Percentiles rank a stretch among this genome's conserved stretches.
phyloP scores from a whole-genome alignment of 2,888 invertebrate genomes.

The Meandrusa payeni region DNA sequence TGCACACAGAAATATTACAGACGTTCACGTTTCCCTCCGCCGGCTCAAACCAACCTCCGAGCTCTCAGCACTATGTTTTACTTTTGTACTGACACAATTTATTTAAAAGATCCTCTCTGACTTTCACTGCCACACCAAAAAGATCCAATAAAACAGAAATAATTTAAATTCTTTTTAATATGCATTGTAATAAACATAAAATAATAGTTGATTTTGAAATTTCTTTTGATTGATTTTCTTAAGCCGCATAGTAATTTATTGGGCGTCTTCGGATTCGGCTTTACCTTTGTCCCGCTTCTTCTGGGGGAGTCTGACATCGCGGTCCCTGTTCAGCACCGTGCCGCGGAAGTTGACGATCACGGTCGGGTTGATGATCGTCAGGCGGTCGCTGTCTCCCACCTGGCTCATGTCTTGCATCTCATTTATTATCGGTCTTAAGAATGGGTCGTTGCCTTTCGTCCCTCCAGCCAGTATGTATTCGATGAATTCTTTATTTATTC shows the following conservation, averaged over 20 bases:
- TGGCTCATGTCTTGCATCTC: slow-evolving; percentile 69
- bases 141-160: no score
- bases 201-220: slow-evolving; percentile 33
- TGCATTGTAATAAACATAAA: no score
- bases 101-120: no score
- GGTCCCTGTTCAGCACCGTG: slow-evolving; percentile 58
- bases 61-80: no score
- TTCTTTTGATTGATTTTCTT: slow-evolving; percentile 14
- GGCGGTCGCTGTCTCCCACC: slow-evolving; percentile 68
- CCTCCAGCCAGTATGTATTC: slow-evolving; percentile 21
- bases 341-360: slow-evolving; percentile 73
- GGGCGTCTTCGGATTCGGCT: not conserved
- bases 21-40: no score
- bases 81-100: no score
- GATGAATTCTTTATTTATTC: slow-evolving; percentile 28
- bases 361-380: slow-evolving; percentile 70
- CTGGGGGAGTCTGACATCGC: slow-evolving; percentile 57
- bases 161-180: no score
- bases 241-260: no score
- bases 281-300: slow-evolving; percentile 43
- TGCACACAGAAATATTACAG: no score
- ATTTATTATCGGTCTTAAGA: slow-evolving; percentile 48
- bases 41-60: no score
- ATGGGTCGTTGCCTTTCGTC: slow-evolving; percentile 24
- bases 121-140: no score